Percentiles rank a stretch among this genome's conserved stretches.
Evolutionary conservation across 37 sponge, comb jelly and placozoan genomes (phyloP).

Genomic region (Halichondria panicea): DNA sequence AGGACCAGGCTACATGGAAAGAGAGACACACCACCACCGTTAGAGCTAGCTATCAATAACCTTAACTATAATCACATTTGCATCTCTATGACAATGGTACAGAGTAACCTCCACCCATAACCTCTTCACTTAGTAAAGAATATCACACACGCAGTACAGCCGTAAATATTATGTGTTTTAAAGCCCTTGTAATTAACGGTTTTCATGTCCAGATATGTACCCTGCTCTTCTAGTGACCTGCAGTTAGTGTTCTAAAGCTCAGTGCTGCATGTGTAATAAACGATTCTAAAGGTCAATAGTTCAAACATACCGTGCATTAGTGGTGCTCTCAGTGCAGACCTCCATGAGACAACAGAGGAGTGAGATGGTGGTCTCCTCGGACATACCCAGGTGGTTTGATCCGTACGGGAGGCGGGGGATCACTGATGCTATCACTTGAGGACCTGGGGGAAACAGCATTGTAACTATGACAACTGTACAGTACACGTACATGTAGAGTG

Average conservation of each 20-base stretch:
- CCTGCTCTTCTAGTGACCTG: too few species aligned
- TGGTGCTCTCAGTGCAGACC: constrained; percentile 51
- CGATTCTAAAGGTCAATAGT: too few species aligned
- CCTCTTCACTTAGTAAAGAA: neutral
- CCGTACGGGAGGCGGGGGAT: constrained; percentile 75
- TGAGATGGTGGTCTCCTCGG: constrained; percentile 74
- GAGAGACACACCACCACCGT: neutral
- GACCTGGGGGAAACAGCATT: too few species aligned
- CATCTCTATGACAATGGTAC: too few species aligned
- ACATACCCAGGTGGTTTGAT: constrained; percentile 68
- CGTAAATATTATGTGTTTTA: neutral
- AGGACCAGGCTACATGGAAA: constrained; percentile 35
- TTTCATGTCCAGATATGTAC: too few species aligned
- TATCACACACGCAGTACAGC: neutral
- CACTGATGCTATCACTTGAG: constrained; percentile 56
- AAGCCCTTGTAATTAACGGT: neutral
- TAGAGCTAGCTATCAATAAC: too few species aligned
- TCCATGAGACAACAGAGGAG: constrained; percentile 78
- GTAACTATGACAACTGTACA: too few species aligned
- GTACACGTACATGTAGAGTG: too few species aligned
- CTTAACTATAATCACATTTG: too few species aligned
- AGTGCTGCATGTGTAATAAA: too few species aligned
- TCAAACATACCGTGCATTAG: constrained; percentile 65
- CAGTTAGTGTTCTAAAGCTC: neutral
- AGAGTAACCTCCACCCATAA: neutral